phyloP scores from a whole-genome alignment of 1,140 invertebrate species.

The Oppia nitens region DNA sequence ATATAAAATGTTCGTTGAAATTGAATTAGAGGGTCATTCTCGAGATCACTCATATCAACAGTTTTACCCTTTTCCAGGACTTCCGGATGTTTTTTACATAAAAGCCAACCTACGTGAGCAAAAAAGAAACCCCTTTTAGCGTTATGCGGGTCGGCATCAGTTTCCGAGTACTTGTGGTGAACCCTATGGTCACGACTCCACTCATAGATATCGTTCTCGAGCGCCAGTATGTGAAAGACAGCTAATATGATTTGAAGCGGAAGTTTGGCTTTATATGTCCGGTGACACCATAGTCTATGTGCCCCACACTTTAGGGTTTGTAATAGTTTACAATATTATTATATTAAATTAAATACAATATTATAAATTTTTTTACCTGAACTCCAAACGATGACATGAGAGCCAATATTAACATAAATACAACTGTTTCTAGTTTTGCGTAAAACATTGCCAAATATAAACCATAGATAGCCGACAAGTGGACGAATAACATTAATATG shows the following conservation, averaged over 20 bases:
- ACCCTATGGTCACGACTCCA: slow-evolving; percentile 87
- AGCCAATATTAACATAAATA: too few species aligned
- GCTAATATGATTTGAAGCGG: slow-evolving; percentile 21
- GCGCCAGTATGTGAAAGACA: slow-evolving; percentile 35
- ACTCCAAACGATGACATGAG: too few species aligned
- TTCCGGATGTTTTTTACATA: slow-evolving; percentile 65
- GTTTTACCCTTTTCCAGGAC: slow-evolving; percentile 65
- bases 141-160: too few species aligned
- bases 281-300: slow-evolving; percentile 17
- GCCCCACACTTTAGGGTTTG: too few species aligned
- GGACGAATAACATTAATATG: too few species aligned
- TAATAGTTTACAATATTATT: too few species aligned
- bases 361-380: too few species aligned
- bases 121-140: slow-evolving; percentile 89
- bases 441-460: too few species aligned
- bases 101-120: slow-evolving; percentile 81
- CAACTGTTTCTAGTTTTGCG: too few species aligned
- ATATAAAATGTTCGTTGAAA: slow-evolving; percentile 40
- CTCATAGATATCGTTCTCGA: slow-evolving; percentile 70
- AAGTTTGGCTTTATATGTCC: too few species aligned
- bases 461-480: too few species aligned
- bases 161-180: slow-evolving; percentile 88
- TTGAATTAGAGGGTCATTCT: slow-evolving; percentile 64
- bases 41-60: slow-evolving; percentile 67
- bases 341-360: too few species aligned